Evolutionary conservation across 2,113 vertebrate species (phyloP).

Genomic region (Dipodomys spectabilis): DNA sequence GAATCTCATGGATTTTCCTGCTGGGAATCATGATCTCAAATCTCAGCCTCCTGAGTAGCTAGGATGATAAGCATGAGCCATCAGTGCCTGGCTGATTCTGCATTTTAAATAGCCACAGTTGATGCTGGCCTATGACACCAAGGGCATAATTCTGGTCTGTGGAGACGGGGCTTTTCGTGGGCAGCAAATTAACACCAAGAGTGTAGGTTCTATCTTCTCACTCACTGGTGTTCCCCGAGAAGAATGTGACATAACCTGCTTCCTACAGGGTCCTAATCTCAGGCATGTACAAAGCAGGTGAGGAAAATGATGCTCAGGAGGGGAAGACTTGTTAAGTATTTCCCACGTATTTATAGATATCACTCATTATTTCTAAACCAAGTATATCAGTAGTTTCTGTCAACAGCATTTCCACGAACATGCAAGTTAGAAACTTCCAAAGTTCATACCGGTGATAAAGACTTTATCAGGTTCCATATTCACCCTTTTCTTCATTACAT

Average conservation of each 20-base stretch:
- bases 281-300: background rate
- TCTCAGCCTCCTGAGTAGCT: too few relatives aligned
- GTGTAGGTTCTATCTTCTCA: too few relatives aligned
- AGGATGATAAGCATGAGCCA: too few relatives aligned
- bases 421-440: background rate
- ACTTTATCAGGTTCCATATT: background rate
- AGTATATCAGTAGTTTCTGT: background rate
- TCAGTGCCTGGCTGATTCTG: background rate
- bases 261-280: background rate
- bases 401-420: background rate
- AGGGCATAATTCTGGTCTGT: background rate
- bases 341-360: background rate
- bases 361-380: background rate
- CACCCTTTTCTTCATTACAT: background rate
- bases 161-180: background rate
- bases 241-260: background rate
- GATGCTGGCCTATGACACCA: background rate
- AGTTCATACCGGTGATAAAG: background rate
- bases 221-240: background rate
- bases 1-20: too few relatives aligned
- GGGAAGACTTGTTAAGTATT: background rate
- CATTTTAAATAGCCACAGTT: background rate
- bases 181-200: background rate
- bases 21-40: too few relatives aligned
- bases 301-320: background rate